Conservation (phyloP, 2,113 vertebrate species). For the Laticauda colubrina region DNA sequence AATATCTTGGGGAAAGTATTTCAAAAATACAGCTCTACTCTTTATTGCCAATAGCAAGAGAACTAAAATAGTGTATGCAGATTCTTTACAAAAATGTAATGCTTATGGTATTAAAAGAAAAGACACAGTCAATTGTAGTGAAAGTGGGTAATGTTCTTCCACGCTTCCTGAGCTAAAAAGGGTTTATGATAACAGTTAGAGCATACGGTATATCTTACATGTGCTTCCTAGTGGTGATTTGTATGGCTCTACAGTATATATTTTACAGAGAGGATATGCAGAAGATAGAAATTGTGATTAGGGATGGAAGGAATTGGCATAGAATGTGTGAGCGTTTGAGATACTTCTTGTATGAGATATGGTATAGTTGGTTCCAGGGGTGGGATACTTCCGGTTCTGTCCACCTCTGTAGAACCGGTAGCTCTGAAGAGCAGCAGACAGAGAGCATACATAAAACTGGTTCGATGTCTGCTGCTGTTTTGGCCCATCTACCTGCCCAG, state of each 20-base stretch:
- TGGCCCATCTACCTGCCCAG: too few relatives aligned
- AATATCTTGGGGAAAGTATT: not conserved
- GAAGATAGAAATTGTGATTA: not conserved
- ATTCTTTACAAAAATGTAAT: not conserved
- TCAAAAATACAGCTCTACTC: not conserved
- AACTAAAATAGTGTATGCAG: not conserved
- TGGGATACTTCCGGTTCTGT: too few relatives aligned
- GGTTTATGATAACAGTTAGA: not conserved
- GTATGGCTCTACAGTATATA: too few relatives aligned
- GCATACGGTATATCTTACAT: not conserved
- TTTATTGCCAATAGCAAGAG: not conserved
- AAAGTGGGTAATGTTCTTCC: not conserved
- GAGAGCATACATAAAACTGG: too few relatives aligned
- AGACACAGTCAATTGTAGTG: not conserved
- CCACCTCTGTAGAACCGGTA: too few relatives aligned
- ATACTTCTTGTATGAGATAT: not conserved
- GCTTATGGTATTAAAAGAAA: not conserved
- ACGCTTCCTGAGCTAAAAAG: not conserved
- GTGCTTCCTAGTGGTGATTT: not conserved
- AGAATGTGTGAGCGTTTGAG: not conserved
- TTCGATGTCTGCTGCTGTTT: too few relatives aligned
- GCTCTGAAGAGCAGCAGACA: too few relatives aligned
- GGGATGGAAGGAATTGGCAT: too few relatives aligned
- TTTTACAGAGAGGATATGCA: not conserved
- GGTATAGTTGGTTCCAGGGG: not conserved